A percentile compares a stretch with the other conserved stretches of the same genome.
Conservation (phyloP, 2,113 vertebrate genomes). For the Cyphomyrus discorhynchus region DNA sequence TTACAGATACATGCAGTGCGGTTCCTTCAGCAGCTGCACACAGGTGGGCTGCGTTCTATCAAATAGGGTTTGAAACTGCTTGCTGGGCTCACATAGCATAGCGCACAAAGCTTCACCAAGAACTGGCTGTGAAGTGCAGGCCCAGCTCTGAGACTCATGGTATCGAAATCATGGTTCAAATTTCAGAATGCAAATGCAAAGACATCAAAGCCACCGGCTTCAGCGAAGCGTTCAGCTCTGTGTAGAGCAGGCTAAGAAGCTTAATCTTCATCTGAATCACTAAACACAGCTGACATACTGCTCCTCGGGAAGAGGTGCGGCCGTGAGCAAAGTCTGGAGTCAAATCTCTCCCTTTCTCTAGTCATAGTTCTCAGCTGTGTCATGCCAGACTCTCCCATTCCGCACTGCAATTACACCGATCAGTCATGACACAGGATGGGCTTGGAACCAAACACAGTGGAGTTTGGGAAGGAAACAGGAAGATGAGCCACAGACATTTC, state of each 20-base stretch:
- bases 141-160: neutral
- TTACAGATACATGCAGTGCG: neutral
- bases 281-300: neutral
- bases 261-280: neutral
- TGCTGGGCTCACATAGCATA: neutral
- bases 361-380: neutral
- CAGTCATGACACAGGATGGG: neutral
- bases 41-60: neutral
- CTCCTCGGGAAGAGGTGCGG: neutral
- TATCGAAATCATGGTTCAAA: neutral
- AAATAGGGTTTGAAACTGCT: neutral
- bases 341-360: neutral
- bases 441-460: neutral
- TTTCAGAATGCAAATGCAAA: neutral
- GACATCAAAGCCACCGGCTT: neutral
- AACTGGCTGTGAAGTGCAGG: neutral
- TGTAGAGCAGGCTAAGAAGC: neutral
- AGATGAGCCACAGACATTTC: neutral
- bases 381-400: neutral
- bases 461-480: neutral
- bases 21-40: neutral
- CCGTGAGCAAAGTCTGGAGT: neutral
- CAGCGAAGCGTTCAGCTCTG: neutral
- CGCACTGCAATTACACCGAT: neutral
- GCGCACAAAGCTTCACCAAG: neutral